phyloP scores from a whole-genome alignment of 2,888 invertebrate genomes.

The Calliopum simillimum region DNA sequence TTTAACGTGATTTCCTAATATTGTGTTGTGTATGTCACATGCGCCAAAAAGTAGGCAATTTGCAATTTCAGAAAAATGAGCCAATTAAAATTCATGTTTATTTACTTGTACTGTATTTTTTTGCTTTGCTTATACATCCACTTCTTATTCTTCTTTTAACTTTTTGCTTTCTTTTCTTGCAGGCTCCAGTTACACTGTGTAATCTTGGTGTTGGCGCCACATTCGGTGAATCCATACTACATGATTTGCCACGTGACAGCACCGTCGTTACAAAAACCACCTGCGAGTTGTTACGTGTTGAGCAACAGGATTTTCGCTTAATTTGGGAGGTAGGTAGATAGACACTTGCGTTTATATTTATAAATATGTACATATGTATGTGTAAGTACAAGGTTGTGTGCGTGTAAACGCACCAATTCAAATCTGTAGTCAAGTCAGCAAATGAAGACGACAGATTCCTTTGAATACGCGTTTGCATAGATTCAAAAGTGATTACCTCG shows the following conservation, averaged over 20 bases:
- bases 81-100: too few species aligned
- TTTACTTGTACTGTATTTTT: too few species aligned
- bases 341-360: neutral
- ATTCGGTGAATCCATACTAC: conserved; percentile 81
- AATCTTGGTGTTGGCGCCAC: conserved; percentile 80
- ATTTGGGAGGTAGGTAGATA: conserved; percentile 78
- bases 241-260: conserved; percentile 77
- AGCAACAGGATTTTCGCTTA: conserved; percentile 80
- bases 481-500: too few species aligned
- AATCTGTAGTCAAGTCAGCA: neutral
- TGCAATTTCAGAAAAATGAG: too few species aligned
- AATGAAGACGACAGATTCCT: too few species aligned
- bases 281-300: conserved; percentile 80
- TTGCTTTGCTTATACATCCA: neutral
- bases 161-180: conserved; percentile 54
- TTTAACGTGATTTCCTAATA: too few species aligned
- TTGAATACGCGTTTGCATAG: too few species aligned
- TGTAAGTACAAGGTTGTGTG: neutral
- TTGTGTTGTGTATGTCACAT: too few species aligned
- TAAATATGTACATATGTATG: neutral
- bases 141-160: conserved; percentile 4
- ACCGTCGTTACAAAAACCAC: conserved; percentile 80
- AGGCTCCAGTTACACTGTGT: conserved; percentile 76
- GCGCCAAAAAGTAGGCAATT: too few species aligned
- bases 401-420: conserved; percentile 2